Evolutionary conservation across 1,140 invertebrate genomes (phyloP).

Genomic region (Wiebesia pumilae): DNA sequence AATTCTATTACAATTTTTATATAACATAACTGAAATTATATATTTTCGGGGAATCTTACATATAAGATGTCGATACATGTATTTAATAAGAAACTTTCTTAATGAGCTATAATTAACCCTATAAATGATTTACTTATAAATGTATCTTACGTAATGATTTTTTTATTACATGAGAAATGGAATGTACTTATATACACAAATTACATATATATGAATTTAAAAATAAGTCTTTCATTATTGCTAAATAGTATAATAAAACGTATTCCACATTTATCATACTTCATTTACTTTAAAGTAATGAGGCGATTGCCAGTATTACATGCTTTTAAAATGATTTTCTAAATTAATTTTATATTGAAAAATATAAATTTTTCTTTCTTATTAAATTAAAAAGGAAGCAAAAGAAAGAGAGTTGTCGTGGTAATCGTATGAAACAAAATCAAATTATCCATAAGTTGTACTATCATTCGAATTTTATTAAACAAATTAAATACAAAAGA

Average conservation of each 20-base stretch:
- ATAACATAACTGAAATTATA: constrained; percentile 29
- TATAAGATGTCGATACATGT: constrained; percentile 22
- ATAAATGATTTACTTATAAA: constrained; percentile 4
- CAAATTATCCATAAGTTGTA: constrained; percentile 63
- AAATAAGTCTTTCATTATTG: constrained; percentile 3
- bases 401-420: constrained; percentile 35
- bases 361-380: constrained; percentile 1
- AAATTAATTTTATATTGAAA: background rate
- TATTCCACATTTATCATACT: background rate
- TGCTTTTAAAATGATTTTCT: background rate
- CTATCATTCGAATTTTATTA: constrained; percentile 73
- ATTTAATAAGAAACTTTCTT: constrained; percentile 16
- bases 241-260: background rate
- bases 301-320: constrained; percentile 40
- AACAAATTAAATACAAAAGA: constrained; percentile 73
- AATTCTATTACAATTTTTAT: background rate
- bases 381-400: constrained; percentile 43
- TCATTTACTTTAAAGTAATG: background rate
- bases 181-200: constrained; percentile 23
- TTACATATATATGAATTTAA: background rate
- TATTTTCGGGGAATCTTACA: constrained; percentile 24
- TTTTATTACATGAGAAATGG: background rate
- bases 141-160: background rate
- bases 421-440: constrained; percentile 34
- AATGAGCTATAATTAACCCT: constrained; percentile 14